Percentiles rank a stretch among this genome's conserved stretches.
Conservation (phyloP, 2,888 invertebrate species). For the Piscicola geometra region DNA sequence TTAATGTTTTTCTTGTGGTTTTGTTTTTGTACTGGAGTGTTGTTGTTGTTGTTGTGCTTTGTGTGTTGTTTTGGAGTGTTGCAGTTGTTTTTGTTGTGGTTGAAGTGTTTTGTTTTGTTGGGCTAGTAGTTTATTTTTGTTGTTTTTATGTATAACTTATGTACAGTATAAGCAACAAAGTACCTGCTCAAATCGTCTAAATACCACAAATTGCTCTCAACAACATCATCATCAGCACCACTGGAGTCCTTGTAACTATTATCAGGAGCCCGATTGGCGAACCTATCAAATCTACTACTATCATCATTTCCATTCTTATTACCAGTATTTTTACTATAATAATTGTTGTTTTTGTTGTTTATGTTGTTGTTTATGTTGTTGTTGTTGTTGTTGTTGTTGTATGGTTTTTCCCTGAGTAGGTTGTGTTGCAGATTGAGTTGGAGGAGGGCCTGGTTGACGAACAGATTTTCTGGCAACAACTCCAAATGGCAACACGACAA, state of each 20-base stretch:
- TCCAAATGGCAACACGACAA: constrained; percentile 57
- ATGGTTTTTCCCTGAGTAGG: constrained; percentile 52
- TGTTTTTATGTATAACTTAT: too few species aligned
- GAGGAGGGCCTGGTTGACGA: constrained; percentile 54
- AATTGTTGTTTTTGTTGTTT: too few species aligned
- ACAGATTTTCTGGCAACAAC: constrained; percentile 57
- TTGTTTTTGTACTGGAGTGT: too few species aligned
- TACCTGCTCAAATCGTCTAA: too few species aligned
- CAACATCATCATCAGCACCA: background rate
- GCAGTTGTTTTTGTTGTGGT: too few species aligned
- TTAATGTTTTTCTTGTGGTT: too few species aligned
- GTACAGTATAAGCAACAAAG: too few species aligned
- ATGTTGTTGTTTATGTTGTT: background rate
- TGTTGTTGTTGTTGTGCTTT: too few species aligned
- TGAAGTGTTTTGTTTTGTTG: too few species aligned
- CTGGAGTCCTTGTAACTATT: background rate
- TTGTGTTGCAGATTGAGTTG: constrained; percentile 57
- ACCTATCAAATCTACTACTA: background rate
- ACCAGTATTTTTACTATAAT: background rate
- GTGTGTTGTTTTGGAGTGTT: too few species aligned
- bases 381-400: constrained; percentile 51
- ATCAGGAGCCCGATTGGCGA: background rate
- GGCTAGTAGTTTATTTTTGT: too few species aligned
- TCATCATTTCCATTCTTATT: background rate
- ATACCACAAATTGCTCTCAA: background rate